Percentiles rank a stretch among this genome's conserved stretches.
phyloP scores from a whole-genome alignment of 2,888 invertebrate species.

The Thera britannica region DNA sequence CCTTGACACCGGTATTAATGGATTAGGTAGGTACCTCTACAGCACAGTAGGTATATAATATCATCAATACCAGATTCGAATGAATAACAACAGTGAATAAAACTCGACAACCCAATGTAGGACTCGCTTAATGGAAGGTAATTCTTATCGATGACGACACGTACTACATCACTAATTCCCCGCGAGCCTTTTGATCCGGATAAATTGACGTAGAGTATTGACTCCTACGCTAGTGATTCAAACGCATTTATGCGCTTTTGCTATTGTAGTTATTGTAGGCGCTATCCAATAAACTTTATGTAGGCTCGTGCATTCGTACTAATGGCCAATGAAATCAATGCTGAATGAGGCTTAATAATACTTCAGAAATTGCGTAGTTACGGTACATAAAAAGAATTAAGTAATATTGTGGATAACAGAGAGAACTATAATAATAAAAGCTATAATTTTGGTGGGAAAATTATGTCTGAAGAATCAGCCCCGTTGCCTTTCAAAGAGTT shows the following conservation, averaged over 20 bases:
- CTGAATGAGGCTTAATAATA: background rate
- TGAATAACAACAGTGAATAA: slow-evolving; percentile 13
- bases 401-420: no score
- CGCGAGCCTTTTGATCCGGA: slow-evolving; percentile 49
- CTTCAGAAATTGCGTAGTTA: no score
- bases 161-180: slow-evolving; percentile 50
- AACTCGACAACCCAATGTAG: slow-evolving; percentile 23
- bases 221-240: slow-evolving; percentile 39
- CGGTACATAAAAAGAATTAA: no score
- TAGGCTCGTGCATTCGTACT: background rate
- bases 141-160: slow-evolving; percentile 56
- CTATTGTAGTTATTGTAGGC: slow-evolving; percentile 38
- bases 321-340: background rate
- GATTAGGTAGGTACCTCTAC: no score
- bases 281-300: slow-evolving; percentile 24
- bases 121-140: slow-evolving; percentile 46
- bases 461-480: no score
- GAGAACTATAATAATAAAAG: no score
- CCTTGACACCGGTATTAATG: no score
- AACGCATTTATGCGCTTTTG: slow-evolving; percentile 34
- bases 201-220: slow-evolving; percentile 39
- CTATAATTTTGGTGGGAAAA: no score
- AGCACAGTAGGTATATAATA: no score
- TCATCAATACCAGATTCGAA: background rate
- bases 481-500: no score